Conservation (phyloP, 2,888 invertebrate species). For the Timema podura region DNA sequence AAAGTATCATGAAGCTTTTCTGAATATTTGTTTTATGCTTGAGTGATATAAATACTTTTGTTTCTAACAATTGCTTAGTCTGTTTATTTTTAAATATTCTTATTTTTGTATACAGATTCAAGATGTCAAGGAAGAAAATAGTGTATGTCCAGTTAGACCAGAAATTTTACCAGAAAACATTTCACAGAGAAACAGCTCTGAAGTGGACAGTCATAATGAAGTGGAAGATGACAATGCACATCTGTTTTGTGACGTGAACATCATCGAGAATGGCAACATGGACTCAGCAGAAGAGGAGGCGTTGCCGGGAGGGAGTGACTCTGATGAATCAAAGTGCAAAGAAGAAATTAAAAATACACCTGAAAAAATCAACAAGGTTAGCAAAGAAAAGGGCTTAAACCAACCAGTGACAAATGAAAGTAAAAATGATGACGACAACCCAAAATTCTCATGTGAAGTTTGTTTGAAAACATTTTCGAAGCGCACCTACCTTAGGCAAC, state of each 20-base stretch:
- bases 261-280: not conserved
- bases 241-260: constrained; percentile 13
- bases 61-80: not conserved
- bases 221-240: not conserved
- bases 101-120: not conserved
- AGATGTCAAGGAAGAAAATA: not conserved
- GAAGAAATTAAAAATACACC: not conserved
- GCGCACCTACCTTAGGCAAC: not conserved
- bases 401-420: not conserved
- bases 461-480: constrained; percentile 18
- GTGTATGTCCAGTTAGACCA: not conserved
- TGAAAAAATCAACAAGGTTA: not conserved
- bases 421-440: not conserved
- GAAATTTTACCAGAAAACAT: not conserved
- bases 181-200: not conserved
- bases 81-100: too few species aligned
- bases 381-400: not conserved
- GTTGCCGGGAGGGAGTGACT: not conserved
- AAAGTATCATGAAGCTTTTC: too few species aligned
- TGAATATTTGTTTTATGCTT: not conserved
- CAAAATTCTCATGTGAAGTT: not conserved
- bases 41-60: not conserved
- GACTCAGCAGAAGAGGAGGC: not conserved
- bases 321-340: not conserved
- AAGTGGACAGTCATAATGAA: not conserved